Percentiles rank a stretch among this genome's conserved stretches.
phyloP scores from a whole-genome alignment of 2,797 vertebrate genomes.

The Sternotherus odoratus region DNA sequence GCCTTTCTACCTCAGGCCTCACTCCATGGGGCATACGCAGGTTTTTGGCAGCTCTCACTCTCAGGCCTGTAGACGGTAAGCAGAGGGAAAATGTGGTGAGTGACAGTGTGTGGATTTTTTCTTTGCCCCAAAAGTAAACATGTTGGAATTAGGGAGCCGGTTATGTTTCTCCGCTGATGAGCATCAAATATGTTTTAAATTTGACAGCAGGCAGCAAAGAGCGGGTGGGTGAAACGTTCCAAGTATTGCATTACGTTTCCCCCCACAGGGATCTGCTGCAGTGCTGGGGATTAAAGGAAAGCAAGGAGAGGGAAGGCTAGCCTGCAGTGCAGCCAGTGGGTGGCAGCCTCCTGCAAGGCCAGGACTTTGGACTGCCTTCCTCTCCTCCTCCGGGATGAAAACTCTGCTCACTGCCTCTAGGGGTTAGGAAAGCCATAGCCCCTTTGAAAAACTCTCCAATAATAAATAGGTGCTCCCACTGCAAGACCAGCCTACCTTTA shows the following conservation, averaged over 20 bases:
- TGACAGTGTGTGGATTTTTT: background rate
- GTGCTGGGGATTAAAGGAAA: constrained; percentile 44
- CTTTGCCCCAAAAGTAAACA: constrained; percentile 27
- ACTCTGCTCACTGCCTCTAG: background rate
- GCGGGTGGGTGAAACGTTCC: constrained; percentile 73
- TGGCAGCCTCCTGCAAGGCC: background rate
- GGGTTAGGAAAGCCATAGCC: background rate
- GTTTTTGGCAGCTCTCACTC: background rate
- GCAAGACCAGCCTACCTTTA: background rate
- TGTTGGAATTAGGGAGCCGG: constrained; percentile 65
- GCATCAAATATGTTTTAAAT: constrained; percentile 76
- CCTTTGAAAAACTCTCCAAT: background rate
- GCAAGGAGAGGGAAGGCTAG: background rate
- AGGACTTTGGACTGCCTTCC: background rate
- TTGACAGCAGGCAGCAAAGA: constrained; percentile 60
- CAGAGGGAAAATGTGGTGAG: constrained; percentile 40
- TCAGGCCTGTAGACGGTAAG: background rate
- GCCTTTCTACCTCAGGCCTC: background rate
- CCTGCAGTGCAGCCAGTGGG: rapidly evolving
- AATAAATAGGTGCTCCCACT: background rate
- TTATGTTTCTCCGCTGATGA: constrained; percentile 59
- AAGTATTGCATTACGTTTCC: constrained; percentile 75
- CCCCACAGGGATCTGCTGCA: constrained; percentile 67
- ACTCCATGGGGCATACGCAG: background rate
- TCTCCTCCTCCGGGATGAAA: background rate